Evolutionary conservation across 2,888 invertebrate genomes (phyloP).

Genomic region (Eupithecia insigniata): DNA sequence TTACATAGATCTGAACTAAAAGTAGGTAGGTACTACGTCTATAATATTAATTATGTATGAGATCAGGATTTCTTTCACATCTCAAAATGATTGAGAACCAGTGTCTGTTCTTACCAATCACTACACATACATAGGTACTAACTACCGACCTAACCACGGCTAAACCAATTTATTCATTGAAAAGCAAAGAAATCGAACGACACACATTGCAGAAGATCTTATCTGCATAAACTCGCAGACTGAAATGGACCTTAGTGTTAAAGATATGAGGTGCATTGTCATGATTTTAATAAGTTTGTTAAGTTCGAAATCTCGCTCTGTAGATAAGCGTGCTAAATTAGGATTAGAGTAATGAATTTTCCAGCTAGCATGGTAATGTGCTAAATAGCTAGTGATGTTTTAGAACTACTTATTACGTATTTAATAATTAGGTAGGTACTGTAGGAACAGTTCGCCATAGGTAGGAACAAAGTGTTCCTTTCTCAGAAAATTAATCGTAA

Average conservation of each 20-base stretch:
- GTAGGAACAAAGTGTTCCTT: background rate
- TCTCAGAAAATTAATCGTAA: background rate
- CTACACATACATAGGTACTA: background rate
- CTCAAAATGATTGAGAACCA: conserved; percentile 19
- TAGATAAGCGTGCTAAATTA: conserved; percentile 29
- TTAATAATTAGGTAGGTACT: background rate
- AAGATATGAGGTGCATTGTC: background rate
- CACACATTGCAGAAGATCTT: conserved; percentile 5
- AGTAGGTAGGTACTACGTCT: background rate
- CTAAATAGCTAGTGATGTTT: background rate
- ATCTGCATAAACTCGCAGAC: conserved; percentile 2
- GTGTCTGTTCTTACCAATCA: background rate
- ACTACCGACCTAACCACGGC: conserved; percentile 18
- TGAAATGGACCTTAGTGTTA: conserved; percentile 11
- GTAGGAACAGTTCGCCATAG: background rate
- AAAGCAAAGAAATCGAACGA: conserved; percentile 40
- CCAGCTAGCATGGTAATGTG: background rate
- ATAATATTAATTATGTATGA: background rate
- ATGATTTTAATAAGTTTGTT: background rate
- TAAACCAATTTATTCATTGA: conserved; percentile 48
- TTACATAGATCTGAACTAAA: background rate
- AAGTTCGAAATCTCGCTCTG: conserved; percentile 1
- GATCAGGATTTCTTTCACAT: background rate
- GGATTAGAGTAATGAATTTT: conserved; percentile 11
- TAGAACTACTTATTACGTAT: background rate